Evolutionary conservation across 2,113 vertebrate species (phyloP), one percentile per base, ranked within the genome.

Genomic region (Calyptomena viridis): DNA sequence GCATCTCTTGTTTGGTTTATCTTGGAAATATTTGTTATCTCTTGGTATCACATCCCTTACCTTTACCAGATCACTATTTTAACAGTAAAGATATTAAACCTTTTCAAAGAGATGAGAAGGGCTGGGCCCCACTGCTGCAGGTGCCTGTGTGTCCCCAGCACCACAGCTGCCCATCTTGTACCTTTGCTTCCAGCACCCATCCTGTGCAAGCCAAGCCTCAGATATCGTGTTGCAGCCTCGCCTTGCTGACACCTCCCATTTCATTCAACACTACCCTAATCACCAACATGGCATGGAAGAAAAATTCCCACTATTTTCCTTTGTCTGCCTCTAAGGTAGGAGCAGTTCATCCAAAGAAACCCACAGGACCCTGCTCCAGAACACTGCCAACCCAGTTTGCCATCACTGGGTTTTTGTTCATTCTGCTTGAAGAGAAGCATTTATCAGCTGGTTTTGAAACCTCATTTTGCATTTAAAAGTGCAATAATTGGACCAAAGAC

Each of bases 391-490:
- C 47, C 67, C 0, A 2, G 24, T 82, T 64, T 91, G 92, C 74
- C 52, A 85, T 68, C 82, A 86, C 52, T 59, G 77, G 79, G 71
- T 74, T 80, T 95, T 90, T 94, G 63, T 94, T 91, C 63, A 93
- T 84, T 68, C 64, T 63, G 31, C 60, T 74, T 89, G 87, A 93
- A 93, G 82, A 86, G 67, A 46, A 80, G 64, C 79, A 58, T 88
- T 71, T 84, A 74, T 93, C 91, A 88, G 78, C 84, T 83, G 74
- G 79, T 95, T 94, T 80, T 59, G 68, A 86, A 93, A 79, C 72
- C 82, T 95, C 44, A n/a, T 81, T 96, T 95, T 95, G 72, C 90
- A 95, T 93, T 94, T 96, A 87, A 90, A 97, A 96, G 92, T 94
- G 58, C 52, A 90, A 39, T 93, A 95, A 94, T 87, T 95, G 90